Evolutionary conservation across 1,140 invertebrate genomes (phyloP), one percentile per base, ranked within the genome.

Genomic region (Bombus sylvicola): DNA sequence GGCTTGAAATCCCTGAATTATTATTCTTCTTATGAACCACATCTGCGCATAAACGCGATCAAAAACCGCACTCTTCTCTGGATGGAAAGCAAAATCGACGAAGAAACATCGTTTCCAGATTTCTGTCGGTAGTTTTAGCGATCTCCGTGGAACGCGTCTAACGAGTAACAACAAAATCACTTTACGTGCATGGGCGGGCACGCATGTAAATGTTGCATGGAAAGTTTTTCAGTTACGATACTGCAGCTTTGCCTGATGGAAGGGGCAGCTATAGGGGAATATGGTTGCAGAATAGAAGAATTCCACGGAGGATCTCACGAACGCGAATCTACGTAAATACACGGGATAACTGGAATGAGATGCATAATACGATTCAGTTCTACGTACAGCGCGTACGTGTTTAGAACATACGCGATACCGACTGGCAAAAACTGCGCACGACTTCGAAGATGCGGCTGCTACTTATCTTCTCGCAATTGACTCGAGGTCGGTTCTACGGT

Each of bases 271-370:
- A 18, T 3, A 25, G 18, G 31, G n/a, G 59, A 34, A 66, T 66
- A 43, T 37, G 25, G 74, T 10, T 64, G 6, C 37, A 13, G n/a
- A 3, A 15, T 28, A 53, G 41, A 83, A 77, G 64, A 78, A 84
- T 84, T 68, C 82, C 59, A 4, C 41, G 37, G 81, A 41, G 43
- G 59, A 83, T 77, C 39, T 59, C 72, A 59, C 47, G 57, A 72
- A 62, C 66, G n/a, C 59, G 53, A 57, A 37, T 59, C 25, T 76
- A 84, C 86, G 85, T 80, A 87, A 81, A 87, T 88, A 87, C 43
- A 77, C 64, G 37, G 75, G 31, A 80, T 73, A 31, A n/a, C 39
- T 74, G 31, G 80, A 37, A 69, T 83, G 68, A 41, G 68, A 87
- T 73, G 68, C 47, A 84, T 39, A 66, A 22, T 34, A 78, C 39